These are phyloP conservation scores for Trachythela sp. DNA, from an alignment of 64 coral and sea anemone genomes.

Conservation along the genomic window DNA sequence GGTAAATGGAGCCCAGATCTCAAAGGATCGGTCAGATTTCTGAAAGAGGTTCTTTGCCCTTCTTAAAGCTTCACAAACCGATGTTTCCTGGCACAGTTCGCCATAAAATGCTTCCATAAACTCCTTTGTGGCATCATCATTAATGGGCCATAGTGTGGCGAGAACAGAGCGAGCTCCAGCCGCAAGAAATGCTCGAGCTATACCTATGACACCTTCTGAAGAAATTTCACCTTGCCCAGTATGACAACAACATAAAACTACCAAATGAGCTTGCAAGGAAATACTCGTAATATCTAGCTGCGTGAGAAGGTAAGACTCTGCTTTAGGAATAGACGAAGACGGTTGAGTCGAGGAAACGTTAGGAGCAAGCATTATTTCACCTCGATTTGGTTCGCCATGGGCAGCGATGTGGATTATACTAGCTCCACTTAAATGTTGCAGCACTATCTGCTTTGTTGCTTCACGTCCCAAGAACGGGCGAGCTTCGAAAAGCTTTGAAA, in stretches of 20 bases:
- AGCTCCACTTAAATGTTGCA: neutral
- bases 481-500: neutral
- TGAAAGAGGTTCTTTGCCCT: neutral
- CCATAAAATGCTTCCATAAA: neutral
- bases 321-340: neutral
- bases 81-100: neutral
- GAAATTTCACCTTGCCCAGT: neutral
- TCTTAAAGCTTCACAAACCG: neutral
- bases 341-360: too few relatives aligned
- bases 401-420: neutral
- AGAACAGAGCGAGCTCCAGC: neutral
- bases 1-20: neutral
- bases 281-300: neutral
- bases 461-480: neutral
- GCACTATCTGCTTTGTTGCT: neutral
- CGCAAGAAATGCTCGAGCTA: neutral
- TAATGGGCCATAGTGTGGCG: neutral
- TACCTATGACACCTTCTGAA: neutral
- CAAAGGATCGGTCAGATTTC: neutral
- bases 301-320: neutral
- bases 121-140: neutral
- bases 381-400: neutral
- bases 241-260: neutral
- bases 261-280: neutral
- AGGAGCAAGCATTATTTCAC: neutral